Percentiles rank a stretch among this genome's conserved stretches.
phyloP scores from a whole-genome alignment of 2,797 vertebrate species.

The Manis crassicaudata region DNA sequence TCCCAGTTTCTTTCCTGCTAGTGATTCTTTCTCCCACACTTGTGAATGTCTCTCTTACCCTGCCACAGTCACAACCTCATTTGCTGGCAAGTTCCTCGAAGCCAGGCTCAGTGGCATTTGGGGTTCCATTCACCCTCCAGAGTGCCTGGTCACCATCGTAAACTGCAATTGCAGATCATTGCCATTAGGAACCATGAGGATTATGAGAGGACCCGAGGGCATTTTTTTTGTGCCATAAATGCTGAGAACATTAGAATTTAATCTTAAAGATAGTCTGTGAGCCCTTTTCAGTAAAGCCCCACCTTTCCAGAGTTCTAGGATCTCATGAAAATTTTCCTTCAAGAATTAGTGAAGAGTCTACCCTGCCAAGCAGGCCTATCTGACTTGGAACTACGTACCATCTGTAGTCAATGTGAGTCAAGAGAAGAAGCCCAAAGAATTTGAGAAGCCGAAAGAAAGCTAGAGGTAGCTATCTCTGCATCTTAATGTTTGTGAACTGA shows the following conservation, averaged over 20 bases:
- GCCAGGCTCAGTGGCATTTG: neutral
- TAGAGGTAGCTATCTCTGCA: neutral
- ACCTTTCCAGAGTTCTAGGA: neutral
- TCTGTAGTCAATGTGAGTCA: neutral
- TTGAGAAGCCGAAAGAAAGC: conserved; percentile 11
- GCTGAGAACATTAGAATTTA: neutral
- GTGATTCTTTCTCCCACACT: neutral
- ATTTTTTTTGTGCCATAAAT: neutral
- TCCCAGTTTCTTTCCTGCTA: neutral
- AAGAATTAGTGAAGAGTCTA: neutral
- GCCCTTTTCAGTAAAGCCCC: neutral
- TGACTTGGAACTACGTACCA: conserved; percentile 38
- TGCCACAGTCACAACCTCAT: neutral
- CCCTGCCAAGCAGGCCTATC: neutral
- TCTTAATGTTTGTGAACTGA: neutral
- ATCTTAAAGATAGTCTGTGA: neutral
- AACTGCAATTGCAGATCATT: neutral
- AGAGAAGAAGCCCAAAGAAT: conserved; percentile 27
- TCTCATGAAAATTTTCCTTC: neutral
- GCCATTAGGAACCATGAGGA: neutral
- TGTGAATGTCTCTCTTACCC: neutral
- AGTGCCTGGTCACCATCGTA: neutral
- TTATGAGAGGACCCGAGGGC: neutral
- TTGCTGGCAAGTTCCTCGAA: neutral
- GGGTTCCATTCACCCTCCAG: neutral